Evolutionary conservation across 2,888 invertebrate species (phyloP).

Genomic region (Drosophila subsilvestris): DNA sequence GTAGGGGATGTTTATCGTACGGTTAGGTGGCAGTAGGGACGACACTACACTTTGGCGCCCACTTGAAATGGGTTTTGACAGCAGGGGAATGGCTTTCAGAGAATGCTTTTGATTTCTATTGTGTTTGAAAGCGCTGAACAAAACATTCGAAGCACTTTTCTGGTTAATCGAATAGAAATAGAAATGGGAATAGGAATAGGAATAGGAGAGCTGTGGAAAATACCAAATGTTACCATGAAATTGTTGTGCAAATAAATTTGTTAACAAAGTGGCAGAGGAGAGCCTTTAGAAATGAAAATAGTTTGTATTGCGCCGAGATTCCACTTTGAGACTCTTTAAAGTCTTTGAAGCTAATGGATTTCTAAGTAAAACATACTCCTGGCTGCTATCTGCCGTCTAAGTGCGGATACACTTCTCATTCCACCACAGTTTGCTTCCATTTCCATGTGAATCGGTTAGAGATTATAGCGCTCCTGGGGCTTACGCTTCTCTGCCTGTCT

Average conservation of each 20-base stretch:
- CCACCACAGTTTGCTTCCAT: constrained; percentile 8
- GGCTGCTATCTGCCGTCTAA: background rate
- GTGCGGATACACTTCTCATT: background rate
- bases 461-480: constrained; percentile 56
- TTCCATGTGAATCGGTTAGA: constrained; percentile 65
- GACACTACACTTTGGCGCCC: constrained; percentile 44
- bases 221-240: constrained; percentile 47
- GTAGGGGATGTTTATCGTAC: background rate
- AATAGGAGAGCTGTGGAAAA: constrained; percentile 33
- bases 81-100: constrained; percentile 28
- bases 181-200: constrained; percentile 10
- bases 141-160: constrained; percentile 30
- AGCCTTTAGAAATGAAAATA: background rate
- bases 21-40: constrained; percentile 10
- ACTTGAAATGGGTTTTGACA: constrained; percentile 53
- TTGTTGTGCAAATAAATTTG: constrained; percentile 48
- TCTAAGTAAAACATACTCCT: background rate
- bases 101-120: constrained; percentile 43
- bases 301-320: background rate
- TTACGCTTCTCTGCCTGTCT: constrained; percentile 6
- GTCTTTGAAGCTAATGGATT: background rate
- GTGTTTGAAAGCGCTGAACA: constrained; percentile 28
- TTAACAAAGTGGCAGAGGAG: constrained; percentile 36
- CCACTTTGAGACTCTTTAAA: background rate
- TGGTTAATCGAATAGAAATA: constrained; percentile 43